Percentiles rank a stretch among this genome's conserved stretches.
Conservation (phyloP, 37 sponge, comb jelly and placozoan genomes). For the Hormiphora californensis region DNA sequence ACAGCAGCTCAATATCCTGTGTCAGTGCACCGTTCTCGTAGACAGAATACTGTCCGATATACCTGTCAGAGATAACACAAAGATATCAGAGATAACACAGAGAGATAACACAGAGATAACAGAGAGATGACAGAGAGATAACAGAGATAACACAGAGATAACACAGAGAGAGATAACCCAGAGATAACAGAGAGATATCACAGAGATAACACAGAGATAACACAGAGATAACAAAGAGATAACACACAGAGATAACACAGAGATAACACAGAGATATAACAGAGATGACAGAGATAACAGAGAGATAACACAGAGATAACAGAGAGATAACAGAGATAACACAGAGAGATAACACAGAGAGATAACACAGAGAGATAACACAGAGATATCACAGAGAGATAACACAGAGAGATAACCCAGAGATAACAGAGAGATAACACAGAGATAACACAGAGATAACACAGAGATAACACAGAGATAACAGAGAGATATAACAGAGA, state of each 20-base stretch:
- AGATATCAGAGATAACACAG: not conserved
- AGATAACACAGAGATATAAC: not conserved
- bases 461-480: not conserved
- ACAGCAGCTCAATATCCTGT: constrained; percentile 10
- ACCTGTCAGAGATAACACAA: not conserved
- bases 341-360: no score
- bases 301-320: no score
- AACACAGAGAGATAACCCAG: not conserved
- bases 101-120: not conserved
- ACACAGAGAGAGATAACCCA: no score
- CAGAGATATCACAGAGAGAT: not conserved
- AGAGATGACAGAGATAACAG: not conserved
- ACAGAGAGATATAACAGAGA: not conserved
- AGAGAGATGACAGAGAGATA: not conserved
- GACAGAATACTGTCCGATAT: constrained; percentile 13
- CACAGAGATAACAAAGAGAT: not conserved
- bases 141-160: no score
- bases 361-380: not conserved
- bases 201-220: not conserved
- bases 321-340: not conserved
- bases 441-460: not conserved
- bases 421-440: not conserved
- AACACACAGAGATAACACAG: not conserved
- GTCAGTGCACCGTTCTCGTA: constrained; percentile 33
- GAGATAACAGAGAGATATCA: no score